Conservation (phyloP, 2,888 invertebrate species). For the Clepsis dumicolana region DNA sequence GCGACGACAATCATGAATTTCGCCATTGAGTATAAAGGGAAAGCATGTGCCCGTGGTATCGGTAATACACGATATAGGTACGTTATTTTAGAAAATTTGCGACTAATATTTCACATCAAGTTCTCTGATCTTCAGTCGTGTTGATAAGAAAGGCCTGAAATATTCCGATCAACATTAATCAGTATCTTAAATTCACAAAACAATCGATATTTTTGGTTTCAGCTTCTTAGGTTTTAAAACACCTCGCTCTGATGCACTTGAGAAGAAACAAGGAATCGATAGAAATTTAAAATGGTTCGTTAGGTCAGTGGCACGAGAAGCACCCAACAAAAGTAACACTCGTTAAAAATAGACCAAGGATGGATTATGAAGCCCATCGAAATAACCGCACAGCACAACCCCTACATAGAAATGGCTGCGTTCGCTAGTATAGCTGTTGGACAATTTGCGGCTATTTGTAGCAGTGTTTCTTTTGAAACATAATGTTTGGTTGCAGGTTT, state of each 20-base stretch:
- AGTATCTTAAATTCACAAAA: too few relatives aligned
- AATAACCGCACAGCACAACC: constrained; percentile 65
- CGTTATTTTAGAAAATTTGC: neutral
- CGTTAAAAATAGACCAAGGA: constrained; percentile 64
- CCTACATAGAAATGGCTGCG: constrained; percentile 50
- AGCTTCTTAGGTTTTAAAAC: neutral
- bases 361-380: constrained; percentile 54
- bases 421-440: constrained; percentile 45
- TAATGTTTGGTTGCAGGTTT: constrained; percentile 30
- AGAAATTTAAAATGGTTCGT: constrained; percentile 50
- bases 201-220: neutral
- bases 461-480: constrained; percentile 29
- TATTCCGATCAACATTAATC: too few relatives aligned
- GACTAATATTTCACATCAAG: neutral
- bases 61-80: neutral
- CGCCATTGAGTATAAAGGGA: constrained; percentile 53
- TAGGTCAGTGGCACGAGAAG: constrained; percentile 72
- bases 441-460: constrained; percentile 34
- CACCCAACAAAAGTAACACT: constrained; percentile 51
- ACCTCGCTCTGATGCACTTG: neutral
- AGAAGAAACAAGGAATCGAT: constrained; percentile 12
- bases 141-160: neutral
- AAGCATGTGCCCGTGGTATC: constrained; percentile 26
- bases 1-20: constrained; percentile 62
- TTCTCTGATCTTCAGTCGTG: neutral